A percentile compares a stretch with the other conserved stretches of the same genome.
phyloP scores from a whole-genome alignment of 2,113 vertebrate species.

The Numida meleagris region DNA sequence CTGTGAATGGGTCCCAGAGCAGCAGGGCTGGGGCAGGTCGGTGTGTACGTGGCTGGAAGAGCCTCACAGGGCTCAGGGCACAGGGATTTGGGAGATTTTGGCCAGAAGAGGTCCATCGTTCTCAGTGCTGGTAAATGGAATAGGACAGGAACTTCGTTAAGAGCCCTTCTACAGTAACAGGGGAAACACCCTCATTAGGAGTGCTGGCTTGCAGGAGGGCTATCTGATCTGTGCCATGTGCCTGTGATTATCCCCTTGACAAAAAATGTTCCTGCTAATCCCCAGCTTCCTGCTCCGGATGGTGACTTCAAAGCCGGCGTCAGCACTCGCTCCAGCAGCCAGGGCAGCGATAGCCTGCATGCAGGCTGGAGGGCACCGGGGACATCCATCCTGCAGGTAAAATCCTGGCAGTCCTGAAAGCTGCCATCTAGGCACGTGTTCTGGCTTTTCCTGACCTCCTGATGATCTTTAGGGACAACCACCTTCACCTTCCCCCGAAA shows the following conservation, averaged over 20 bases:
- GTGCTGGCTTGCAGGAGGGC: not conserved
- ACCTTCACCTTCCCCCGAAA: not conserved
- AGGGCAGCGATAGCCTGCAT: not conserved
- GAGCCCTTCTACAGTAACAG: not conserved
- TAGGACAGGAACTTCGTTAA: not conserved
- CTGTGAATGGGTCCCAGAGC: accelerated
- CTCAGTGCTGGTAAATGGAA: not conserved
- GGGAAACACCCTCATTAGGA: not conserved
- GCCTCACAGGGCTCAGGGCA: not conserved
- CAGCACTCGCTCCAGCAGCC: not conserved
- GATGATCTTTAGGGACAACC: not conserved
- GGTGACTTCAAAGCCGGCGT: not conserved
- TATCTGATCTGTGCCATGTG: not conserved
- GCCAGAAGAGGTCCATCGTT: not conserved
- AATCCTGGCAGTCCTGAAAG: not conserved
- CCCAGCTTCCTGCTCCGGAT: not conserved
- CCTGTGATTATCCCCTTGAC: not conserved
- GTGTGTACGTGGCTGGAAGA: accelerated
- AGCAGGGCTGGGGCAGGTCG: not conserved
- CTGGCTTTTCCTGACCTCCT: not conserved
- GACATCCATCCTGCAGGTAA: not conserved
- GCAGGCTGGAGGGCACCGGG: not conserved
- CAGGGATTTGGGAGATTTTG: not conserved
- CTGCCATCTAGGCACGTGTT: not conserved
- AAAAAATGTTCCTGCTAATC: not conserved